A percentile compares a stretch with the other conserved stretches of the same genome.
Evolutionary conservation across 2,113 vertebrate species (phyloP).

Genomic region (Elachura formosa): DNA sequence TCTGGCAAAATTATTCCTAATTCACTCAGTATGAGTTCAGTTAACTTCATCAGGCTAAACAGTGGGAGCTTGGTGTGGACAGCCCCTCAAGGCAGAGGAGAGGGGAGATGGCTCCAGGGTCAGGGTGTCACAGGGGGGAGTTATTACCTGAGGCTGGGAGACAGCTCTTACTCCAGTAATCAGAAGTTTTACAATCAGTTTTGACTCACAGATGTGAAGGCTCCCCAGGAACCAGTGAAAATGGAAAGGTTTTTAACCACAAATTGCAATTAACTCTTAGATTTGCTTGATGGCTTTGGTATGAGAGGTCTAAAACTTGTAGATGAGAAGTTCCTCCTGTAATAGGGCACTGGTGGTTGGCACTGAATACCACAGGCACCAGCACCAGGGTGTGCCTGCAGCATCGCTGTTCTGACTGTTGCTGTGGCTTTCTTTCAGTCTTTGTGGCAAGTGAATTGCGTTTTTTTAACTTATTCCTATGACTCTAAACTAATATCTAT

Average conservation of each 20-base stretch:
- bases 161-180: neutral
- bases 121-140: neutral
- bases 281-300: neutral
- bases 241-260: neutral
- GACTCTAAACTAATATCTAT: neutral
- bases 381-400: neutral
- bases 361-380: neutral
- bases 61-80: neutral
- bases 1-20: neutral
- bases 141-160: neutral
- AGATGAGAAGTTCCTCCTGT: neutral
- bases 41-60: neutral
- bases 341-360: neutral
- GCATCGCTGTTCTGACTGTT: neutral
- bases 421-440: neutral
- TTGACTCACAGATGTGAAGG: neutral
- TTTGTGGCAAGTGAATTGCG: neutral
- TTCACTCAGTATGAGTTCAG: neutral
- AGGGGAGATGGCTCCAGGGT: neutral
- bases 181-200: neutral
- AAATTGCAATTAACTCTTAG: neutral
- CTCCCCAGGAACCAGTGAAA: neutral
- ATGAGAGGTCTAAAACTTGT: neutral
- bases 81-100: neutral
- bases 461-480: neutral